Conservation (phyloP, 2,113 vertebrate genomes). For the Solea senegalensis region DNA sequence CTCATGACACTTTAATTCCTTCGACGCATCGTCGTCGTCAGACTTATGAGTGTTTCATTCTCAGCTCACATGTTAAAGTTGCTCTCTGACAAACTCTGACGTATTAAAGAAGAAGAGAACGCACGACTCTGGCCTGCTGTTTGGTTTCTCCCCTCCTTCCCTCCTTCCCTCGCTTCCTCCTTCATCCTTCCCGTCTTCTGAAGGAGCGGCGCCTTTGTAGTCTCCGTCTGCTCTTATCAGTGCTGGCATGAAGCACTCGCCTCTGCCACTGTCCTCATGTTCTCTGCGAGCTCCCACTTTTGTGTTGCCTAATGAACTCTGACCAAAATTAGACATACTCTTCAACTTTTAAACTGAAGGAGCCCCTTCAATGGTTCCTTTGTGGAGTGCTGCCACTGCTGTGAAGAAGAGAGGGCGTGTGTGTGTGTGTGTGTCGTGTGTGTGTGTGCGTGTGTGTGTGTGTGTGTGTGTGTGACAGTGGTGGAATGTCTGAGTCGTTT, state of each 20-base stretch:
- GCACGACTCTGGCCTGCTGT: slow-evolving; percentile 53
- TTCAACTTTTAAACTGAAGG: slow-evolving; percentile 82
- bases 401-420: slow-evolving; percentile 60
- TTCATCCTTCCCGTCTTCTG: slow-evolving; percentile 74
- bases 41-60: slow-evolving; percentile 57
- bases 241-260: slow-evolving; percentile 78
- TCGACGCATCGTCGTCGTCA: slow-evolving; percentile 46
- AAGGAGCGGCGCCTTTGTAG: slow-evolving; percentile 78
- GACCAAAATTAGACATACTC: slow-evolving; percentile 87
- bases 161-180: slow-evolving; percentile 48
- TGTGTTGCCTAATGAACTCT: slow-evolving; percentile 85
- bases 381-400: slow-evolving; percentile 73
- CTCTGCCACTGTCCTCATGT: slow-evolving; percentile 83
- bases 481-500: slow-evolving; percentile 66
- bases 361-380: slow-evolving; percentile 82
- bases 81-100: slow-evolving; percentile 77
- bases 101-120: slow-evolving; percentile 60
- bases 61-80: slow-evolving; percentile 65
- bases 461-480: slow-evolving; percentile 38
- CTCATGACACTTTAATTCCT: slow-evolving; percentile 73
- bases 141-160: slow-evolving; percentile 55
- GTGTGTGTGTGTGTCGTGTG: slow-evolving; percentile 34
- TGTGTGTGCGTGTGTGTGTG: slow-evolving; percentile 19
- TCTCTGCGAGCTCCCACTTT: slow-evolving; percentile 79
- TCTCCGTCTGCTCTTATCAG: slow-evolving; percentile 79